Conservation (phyloP, 2,888 invertebrate genomes). For the Callinectes sapidus region DNA sequence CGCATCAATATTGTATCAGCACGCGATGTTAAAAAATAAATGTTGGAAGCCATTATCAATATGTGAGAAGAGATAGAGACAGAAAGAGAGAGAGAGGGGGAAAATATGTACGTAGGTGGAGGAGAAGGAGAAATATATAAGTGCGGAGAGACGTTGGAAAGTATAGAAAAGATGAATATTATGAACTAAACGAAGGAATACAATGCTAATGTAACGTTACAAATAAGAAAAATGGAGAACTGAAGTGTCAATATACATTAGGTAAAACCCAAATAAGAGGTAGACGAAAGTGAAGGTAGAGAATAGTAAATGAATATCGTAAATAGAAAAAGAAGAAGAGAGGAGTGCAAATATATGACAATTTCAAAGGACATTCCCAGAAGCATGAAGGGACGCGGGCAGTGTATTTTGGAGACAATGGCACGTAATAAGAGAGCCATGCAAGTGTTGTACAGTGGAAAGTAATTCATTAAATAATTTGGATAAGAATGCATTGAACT, state of each 20-base stretch:
- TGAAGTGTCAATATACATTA: background rate
- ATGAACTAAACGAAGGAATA: background rate
- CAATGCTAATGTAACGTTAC: background rate
- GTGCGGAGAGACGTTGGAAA: background rate
- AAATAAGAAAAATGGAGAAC: background rate
- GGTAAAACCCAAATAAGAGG: background rate
- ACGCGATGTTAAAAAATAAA: constrained; percentile 50
- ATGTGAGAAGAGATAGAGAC: constrained; percentile 12
- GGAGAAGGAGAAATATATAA: background rate
- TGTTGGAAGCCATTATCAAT: constrained; percentile 38
- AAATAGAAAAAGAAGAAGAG: background rate
- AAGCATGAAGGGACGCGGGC: background rate
- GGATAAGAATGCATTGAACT: background rate
- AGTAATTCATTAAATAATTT: constrained; percentile 12
- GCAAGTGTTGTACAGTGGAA: background rate
- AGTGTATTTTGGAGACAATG: background rate
- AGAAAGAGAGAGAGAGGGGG: background rate
- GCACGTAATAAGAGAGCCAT: background rate
- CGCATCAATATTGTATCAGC: constrained; percentile 44
- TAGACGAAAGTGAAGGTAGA: background rate
- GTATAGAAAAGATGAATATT: background rate
- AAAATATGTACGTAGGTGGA: background rate
- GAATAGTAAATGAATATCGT: background rate
- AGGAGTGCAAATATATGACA: background rate
- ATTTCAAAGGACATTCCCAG: background rate